Conservation (phyloP, 1,140 invertebrate genomes). For the Drosophila repleta region DNA sequence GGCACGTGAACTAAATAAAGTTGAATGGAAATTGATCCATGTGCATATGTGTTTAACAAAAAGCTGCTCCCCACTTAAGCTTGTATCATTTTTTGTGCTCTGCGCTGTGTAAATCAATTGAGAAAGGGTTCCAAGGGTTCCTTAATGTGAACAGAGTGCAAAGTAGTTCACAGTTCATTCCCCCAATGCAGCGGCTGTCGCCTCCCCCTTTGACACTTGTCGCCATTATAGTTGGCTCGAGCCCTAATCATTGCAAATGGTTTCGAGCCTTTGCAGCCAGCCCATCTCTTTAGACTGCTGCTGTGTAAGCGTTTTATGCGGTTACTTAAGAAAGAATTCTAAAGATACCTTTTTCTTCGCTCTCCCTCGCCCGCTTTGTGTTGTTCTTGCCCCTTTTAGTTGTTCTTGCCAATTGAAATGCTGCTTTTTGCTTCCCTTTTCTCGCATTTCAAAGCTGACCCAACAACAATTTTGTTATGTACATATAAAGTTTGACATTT, state of each 20-base stretch:
- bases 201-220: constrained; percentile 75
- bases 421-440: constrained; percentile 22
- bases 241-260: constrained; percentile 59
- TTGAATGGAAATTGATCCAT: too few relatives aligned
- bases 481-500: constrained; percentile 47
- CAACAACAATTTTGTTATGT: constrained; percentile 57
- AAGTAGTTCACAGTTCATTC: constrained; percentile 75
- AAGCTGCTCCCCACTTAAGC: neutral
- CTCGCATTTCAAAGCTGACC: constrained; percentile 52
- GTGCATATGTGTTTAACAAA: too few relatives aligned
- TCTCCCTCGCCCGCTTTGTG: neutral
- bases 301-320: constrained; percentile 49
- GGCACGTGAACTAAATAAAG: too few relatives aligned
- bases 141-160: constrained; percentile 65
- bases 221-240: constrained; percentile 65
- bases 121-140: constrained; percentile 5
- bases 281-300: constrained; percentile 25
- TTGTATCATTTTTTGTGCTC: constrained; percentile 14
- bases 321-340: constrained; percentile 62
- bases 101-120: constrained; percentile 73
- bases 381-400: constrained; percentile 29
- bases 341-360: constrained; percentile 56
- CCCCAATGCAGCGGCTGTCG: constrained; percentile 46
- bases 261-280: neutral
- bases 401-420: constrained; percentile 38